phyloP scores from a whole-genome alignment of 2,113 vertebrate genomes.

The Genyomyrus donnyi region DNA sequence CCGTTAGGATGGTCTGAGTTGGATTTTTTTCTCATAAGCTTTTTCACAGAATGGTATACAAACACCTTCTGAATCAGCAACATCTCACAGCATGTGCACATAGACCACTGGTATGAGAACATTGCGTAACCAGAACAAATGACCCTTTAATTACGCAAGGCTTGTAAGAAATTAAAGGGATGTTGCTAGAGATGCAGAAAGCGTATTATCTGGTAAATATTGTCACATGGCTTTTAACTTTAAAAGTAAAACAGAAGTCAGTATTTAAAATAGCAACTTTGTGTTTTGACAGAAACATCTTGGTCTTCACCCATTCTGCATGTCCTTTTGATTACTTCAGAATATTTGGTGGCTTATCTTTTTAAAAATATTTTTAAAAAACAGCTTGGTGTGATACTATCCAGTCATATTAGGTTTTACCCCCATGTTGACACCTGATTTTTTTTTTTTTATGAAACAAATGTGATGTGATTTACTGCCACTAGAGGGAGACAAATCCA shows the following conservation, averaged over 20 bases:
- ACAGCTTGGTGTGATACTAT: background rate
- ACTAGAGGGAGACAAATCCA: constrained; percentile 3
- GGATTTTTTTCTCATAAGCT: background rate
- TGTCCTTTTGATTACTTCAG: background rate
- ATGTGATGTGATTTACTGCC: background rate
- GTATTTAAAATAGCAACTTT: background rate
- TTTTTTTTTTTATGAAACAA: background rate
- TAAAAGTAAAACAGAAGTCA: background rate
- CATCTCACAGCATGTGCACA: background rate
- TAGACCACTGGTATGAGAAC: background rate
- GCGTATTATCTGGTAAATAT: background rate
- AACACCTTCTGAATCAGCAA: background rate
- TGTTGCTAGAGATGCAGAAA: background rate
- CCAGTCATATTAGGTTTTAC: background rate
- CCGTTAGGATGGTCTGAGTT: background rate
- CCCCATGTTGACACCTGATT: background rate
- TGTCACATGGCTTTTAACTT: background rate
- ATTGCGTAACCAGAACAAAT: background rate
- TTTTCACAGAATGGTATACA: background rate
- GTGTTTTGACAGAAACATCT: background rate
- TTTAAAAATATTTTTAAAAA: background rate
- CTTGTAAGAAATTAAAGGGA: constrained; percentile 4
- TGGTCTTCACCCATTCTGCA: background rate
- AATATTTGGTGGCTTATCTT: background rate
- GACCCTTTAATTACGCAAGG: background rate